These are phyloP conservation scores for Dryococelus australis DNA, from an alignment of 2,888 invertebrate species.

Conservation along the genomic window DNA sequence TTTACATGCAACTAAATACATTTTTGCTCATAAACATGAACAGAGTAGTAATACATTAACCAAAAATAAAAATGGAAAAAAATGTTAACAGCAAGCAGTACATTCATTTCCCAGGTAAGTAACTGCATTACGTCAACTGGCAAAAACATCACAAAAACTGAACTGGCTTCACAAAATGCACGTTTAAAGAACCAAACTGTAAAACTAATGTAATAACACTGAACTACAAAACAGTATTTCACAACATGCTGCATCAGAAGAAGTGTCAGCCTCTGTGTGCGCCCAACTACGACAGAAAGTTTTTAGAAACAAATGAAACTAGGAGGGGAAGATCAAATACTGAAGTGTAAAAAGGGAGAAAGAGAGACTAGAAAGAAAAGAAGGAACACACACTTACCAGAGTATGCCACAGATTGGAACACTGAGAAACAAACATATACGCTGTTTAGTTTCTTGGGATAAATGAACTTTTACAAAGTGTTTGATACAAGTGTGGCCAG, in stretches of 20 bases:
- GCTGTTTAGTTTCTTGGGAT: slow-evolving; percentile 56
- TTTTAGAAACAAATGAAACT: not conserved
- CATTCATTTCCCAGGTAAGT: too few relatives aligned
- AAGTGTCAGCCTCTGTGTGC: not conserved
- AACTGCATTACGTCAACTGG: too few relatives aligned
- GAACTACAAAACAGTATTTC: not conserved
- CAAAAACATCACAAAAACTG: too few relatives aligned
- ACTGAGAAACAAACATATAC: slow-evolving; percentile 69
- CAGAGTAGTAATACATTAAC: too few relatives aligned
- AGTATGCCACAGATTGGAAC: slow-evolving; percentile 96
- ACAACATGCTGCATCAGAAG: not conserved
- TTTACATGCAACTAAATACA: too few relatives aligned
- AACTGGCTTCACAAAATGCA: not conserved
- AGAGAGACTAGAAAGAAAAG: slow-evolving; percentile 27
- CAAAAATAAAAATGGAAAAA: too few relatives aligned
- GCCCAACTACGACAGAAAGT: not conserved
- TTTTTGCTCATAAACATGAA: too few relatives aligned
- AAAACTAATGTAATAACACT: too few relatives aligned
- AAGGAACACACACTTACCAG: slow-evolving; percentile 77
- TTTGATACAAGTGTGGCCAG: not conserved
- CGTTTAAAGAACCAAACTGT: not conserved
- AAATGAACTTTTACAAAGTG: not conserved
- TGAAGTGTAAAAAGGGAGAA: slow-evolving; percentile 28
- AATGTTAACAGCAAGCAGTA: too few relatives aligned
- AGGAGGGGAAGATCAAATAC: not conserved